A percentile compares a stretch with the other conserved stretches of the same genome.
phyloP scores from a whole-genome alignment of 2,888 invertebrate species.

The Escarpia spicata region DNA sequence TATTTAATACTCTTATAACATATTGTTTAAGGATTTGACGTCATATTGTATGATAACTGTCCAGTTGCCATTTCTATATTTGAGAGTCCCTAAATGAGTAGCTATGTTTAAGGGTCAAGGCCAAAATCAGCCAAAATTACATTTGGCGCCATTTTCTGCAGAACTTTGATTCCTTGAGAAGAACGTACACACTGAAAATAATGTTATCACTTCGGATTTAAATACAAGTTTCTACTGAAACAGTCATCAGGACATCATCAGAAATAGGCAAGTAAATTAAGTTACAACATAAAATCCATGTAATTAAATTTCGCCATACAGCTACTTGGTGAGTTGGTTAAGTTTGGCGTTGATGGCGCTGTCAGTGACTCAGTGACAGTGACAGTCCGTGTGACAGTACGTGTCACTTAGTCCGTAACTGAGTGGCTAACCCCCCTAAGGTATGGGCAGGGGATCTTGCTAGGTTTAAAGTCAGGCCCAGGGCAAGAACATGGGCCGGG shows the following conservation, averaged over 20 bases:
- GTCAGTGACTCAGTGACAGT: neutral
- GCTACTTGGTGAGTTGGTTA: neutral
- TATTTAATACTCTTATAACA: neutral
- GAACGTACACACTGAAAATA: neutral
- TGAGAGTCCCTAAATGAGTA: neutral
- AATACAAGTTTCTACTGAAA: neutral
- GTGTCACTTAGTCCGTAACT: too few species aligned
- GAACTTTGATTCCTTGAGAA: neutral
- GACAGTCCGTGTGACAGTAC: too few species aligned
- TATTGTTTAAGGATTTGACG: neutral
- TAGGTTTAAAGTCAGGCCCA: too few species aligned
- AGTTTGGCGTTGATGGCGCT: neutral
- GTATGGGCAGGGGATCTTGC: too few species aligned
- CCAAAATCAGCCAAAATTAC: neutral
- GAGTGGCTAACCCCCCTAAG: too few species aligned
- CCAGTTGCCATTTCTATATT: neutral
- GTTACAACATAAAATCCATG: neutral
- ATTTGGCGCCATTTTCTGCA: constrained; percentile 5
- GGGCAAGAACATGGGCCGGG: too few species aligned
- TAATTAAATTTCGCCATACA: neutral
- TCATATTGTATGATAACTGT: neutral
- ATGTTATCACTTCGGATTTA: neutral
- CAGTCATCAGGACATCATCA: neutral
- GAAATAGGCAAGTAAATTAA: neutral
- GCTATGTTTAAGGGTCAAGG: neutral